Evolutionary conservation across 2,888 invertebrate species (phyloP).

Genomic region (Rhamphomyia laevipes): DNA sequence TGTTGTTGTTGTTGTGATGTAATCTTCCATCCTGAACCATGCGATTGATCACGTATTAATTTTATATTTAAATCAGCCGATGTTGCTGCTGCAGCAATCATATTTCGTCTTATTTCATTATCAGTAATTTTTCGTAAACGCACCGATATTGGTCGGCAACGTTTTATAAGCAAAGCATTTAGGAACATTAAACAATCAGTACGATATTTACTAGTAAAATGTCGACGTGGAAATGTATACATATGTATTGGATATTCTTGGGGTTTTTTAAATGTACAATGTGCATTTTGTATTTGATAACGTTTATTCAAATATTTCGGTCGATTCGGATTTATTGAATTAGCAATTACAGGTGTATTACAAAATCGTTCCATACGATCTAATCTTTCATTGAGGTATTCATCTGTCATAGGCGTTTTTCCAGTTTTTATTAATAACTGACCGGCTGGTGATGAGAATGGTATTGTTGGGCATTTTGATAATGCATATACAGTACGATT

Average conservation of each 20-base stretch:
- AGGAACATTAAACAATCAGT: conserved; percentile 31
- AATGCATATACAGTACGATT: conserved; percentile 38
- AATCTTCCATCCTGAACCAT: conserved; percentile 33
- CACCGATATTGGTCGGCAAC: conserved; percentile 35
- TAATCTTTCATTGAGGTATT: conserved; percentile 41
- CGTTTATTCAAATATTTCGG: conserved; percentile 32
- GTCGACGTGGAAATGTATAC: conserved; percentile 34
- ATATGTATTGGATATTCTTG: conserved; percentile 27
- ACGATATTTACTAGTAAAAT: conserved; percentile 29
- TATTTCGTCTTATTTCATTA: conserved; percentile 22
- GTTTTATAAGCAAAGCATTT: conserved; percentile 32
- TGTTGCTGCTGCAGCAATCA: not conserved
- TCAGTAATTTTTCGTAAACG: conserved; percentile 31
- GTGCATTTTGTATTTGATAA: conserved; percentile 19
- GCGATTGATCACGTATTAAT: conserved; percentile 30
- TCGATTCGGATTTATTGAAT: conserved; percentile 8
- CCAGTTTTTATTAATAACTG: conserved; percentile 39
- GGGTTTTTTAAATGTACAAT: conserved; percentile 32
- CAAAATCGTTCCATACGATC: conserved; percentile 42
- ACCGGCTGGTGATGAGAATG: conserved; percentile 44
- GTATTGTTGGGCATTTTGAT: conserved; percentile 39
- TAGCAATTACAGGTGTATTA: conserved; percentile 16
- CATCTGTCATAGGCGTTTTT: conserved; percentile 36
- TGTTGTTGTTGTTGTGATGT: conserved; percentile 13
- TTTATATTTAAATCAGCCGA: conserved; percentile 28